phyloP scores from a whole-genome alignment of 2,113 vertebrate genomes.

The Microcebus griseorufus region DNA sequence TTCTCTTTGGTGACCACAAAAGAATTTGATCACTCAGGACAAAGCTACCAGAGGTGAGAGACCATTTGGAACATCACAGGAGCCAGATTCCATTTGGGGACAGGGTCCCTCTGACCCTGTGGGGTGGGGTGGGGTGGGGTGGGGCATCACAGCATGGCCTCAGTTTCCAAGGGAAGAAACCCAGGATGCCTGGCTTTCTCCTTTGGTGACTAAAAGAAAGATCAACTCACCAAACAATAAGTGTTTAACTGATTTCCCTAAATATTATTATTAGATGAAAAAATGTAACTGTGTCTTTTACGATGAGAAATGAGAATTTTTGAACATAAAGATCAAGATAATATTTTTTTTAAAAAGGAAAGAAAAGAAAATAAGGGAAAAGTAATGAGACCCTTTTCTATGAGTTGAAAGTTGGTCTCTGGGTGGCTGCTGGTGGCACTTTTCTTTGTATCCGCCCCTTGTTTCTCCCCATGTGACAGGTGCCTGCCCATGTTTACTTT shows the following conservation, averaged over 20 bases:
- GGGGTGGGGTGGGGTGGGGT: too few relatives aligned
- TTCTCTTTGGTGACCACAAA: not conserved
- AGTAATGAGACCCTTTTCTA: not conserved
- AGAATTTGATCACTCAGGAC: not conserved
- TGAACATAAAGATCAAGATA: not conserved
- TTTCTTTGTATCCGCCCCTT: not conserved
- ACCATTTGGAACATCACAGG: not conserved
- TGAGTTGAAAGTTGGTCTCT: not conserved
- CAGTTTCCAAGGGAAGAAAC: not conserved
- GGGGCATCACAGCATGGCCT: not conserved
- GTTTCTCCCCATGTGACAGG: accelerated
- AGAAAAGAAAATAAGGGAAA: not conserved
- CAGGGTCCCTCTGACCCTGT: not conserved
- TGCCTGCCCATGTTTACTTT: not conserved
- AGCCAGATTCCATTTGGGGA: not conserved
- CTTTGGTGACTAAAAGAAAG: conserved; percentile 19
- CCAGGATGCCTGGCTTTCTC: not conserved
- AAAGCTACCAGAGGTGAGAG: conserved; percentile 58
- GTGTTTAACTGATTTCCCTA: not conserved
- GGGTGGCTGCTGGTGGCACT: not conserved
- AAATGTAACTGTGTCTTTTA: not conserved
- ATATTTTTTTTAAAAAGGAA: not conserved
- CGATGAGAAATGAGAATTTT: not conserved
- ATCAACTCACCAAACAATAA: not conserved
- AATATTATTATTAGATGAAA: not conserved